Conservation (phyloP, 2,797 vertebrate genomes). For the Anabacerthia variegaticeps region DNA sequence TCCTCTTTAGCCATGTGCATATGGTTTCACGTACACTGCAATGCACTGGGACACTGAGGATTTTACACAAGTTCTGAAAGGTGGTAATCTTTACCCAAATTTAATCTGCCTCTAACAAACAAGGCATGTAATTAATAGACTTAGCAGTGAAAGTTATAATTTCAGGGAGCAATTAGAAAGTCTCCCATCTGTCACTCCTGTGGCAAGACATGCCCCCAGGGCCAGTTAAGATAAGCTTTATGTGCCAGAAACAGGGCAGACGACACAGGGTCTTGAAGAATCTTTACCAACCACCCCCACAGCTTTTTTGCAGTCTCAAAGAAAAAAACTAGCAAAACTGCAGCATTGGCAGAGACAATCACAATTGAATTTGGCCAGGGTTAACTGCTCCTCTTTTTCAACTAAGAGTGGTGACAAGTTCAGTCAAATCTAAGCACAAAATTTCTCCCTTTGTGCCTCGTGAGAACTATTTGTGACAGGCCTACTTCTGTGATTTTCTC, state of each 20-base stretch:
- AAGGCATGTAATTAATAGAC: neutral
- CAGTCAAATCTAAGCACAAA: neutral
- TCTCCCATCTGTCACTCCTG: neutral
- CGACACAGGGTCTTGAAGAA: neutral
- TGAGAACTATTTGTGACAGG: neutral
- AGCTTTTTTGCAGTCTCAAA: neutral
- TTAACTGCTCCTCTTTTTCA: neutral
- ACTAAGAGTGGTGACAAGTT: neutral
- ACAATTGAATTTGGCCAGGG: neutral
- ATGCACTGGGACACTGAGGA: too few relatives aligned
- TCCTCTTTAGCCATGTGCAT: neutral
- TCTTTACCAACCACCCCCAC: neutral
- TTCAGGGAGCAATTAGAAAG: neutral
- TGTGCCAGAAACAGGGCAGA: neutral
- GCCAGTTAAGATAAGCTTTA: neutral
- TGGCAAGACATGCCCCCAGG: neutral
- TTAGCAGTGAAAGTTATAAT: neutral
- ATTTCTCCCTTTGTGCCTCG: neutral
- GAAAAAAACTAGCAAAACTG: neutral
- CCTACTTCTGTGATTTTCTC: neutral
- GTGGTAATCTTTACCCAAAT: neutral
- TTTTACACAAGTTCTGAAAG: neutral
- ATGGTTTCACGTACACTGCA: neutral
- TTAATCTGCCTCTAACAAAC: neutral
- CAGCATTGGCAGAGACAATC: neutral